phyloP scores from a whole-genome alignment of 2,113 vertebrate species.

The Neomonachus schauinslandi region DNA sequence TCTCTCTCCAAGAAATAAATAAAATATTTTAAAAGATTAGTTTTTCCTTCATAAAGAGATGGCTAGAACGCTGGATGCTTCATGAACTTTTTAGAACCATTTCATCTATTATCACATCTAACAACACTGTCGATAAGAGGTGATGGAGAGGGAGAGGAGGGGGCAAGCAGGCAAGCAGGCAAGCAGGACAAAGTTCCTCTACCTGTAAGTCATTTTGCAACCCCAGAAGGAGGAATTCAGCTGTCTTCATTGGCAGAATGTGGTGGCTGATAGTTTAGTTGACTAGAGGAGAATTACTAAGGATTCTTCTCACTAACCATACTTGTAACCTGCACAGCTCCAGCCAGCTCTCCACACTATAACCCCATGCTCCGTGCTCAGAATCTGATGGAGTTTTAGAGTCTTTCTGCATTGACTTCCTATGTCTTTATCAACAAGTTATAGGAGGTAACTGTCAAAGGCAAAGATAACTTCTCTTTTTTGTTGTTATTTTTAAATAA shows the following conservation, averaged over 20 bases:
- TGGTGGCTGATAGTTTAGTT: neutral
- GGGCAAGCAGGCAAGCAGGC: rapidly evolving
- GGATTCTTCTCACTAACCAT: neutral
- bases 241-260: neutral
- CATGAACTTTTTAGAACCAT: neutral
- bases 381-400: neutral
- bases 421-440: neutral
- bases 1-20: neutral
- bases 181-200: neutral
- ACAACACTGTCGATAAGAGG: neutral
- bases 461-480: neutral
- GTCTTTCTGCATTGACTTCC: neutral
- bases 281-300: neutral
- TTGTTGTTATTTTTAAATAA: neutral
- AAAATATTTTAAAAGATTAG: neutral
- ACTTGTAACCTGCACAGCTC: rapidly evolving
- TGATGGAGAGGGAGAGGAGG: neutral
- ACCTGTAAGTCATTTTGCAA: neutral
- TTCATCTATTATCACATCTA: neutral
- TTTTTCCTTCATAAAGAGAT: neutral
- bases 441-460: neutral
- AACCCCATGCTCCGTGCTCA: rapidly evolving
- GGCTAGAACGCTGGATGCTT: neutral
- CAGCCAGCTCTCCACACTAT: neutral
- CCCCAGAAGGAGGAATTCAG: neutral